Base-by-base conservation (phyloP, 2,888 invertebrate genomes). In the Dorcus parallelipipedus region DNA sequence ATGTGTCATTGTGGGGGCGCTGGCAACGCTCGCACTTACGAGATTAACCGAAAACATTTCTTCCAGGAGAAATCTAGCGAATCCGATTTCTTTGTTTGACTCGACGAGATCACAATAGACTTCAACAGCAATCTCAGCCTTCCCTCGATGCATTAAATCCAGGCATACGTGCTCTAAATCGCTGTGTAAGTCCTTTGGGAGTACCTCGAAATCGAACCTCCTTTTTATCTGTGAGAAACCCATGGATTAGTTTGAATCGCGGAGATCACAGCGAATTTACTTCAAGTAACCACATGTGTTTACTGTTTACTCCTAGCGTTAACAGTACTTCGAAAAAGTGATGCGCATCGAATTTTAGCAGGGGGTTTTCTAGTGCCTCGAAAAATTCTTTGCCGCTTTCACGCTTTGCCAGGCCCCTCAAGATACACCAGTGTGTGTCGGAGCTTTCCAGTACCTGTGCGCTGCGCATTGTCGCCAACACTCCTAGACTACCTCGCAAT, bases 401-500 rank as follows among this genome's bases (percentile, higher is more conserved):
- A 55, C 81, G 81, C 68, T 76, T 81, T 3, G 82, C 81, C 38
- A 83, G 77, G 0, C 82, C 83, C 49, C 78, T 75, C 0, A 83
- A 75, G 20, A 83, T 73, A 5, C 81, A 78, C 0, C 80, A 79
- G 58, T 82, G 80, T 0, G 85, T 86, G 41, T 80, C 80, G 1
- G 75, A 61, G 5, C 81, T 79, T 0, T 74, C 71, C 0, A 76
- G 67, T 1, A 87, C 67, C 48, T 83, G 81, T 0, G 83, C 77
- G 0, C 83, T 81, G 45, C 77, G 78, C 86, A 88, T 86, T 72
- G 82, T 83, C 39, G 78, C 77, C 4, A 84, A 67, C 0, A 85
- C 80, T 58, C 80, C 77, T 63, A 81, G 71, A 1, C 80, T 81
- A 40, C 80, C 81, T 0, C 77, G 52, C 0, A 80, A 50, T 58